Conservation (phyloP, 2,888 invertebrate genomes). For the Apeira syringaria region DNA sequence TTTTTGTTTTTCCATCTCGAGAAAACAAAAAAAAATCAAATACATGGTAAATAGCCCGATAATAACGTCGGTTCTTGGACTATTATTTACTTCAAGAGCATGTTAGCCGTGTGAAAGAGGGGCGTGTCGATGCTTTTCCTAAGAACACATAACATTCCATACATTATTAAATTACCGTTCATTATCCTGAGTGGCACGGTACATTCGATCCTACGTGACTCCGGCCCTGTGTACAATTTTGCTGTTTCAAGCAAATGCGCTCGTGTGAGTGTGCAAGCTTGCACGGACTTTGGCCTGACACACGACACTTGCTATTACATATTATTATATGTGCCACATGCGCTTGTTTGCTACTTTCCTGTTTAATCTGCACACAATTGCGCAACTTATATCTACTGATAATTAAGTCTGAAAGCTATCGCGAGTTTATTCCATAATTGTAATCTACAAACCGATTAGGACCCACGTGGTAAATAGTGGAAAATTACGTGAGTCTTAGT, state of each 20-base stretch:
- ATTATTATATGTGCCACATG: neutral
- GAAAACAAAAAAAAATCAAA: too few species aligned
- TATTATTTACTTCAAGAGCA: neutral
- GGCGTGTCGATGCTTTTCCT: neutral
- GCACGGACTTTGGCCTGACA: slow-evolving; percentile 1
- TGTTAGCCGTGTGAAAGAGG: neutral
- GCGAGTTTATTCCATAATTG: too few species aligned
- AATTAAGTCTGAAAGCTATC: too few species aligned
- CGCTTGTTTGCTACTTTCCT: slow-evolving; percentile 2
- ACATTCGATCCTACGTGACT: slow-evolving; percentile 25
- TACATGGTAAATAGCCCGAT: too few species aligned
- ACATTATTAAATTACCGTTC: slow-evolving; percentile 18
- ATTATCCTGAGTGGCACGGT: slow-evolving; percentile 8
- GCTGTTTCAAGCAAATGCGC: slow-evolving; percentile 11
- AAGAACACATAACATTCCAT: neutral
- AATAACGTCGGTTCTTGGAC: too few species aligned
- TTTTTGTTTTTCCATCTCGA: too few species aligned
- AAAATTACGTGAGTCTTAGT: too few species aligned
- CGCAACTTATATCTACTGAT: neutral
- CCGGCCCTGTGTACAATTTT: slow-evolving; percentile 20
- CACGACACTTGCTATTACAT: slow-evolving; percentile 10
- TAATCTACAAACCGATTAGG: too few species aligned
- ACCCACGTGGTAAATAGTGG: too few species aligned
- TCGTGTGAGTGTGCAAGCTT: slow-evolving; percentile 1
- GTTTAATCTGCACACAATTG: neutral